Evolutionary conservation across 2,113 vertebrate genomes (phyloP).

Genomic region (Peromyscus californicus): DNA sequence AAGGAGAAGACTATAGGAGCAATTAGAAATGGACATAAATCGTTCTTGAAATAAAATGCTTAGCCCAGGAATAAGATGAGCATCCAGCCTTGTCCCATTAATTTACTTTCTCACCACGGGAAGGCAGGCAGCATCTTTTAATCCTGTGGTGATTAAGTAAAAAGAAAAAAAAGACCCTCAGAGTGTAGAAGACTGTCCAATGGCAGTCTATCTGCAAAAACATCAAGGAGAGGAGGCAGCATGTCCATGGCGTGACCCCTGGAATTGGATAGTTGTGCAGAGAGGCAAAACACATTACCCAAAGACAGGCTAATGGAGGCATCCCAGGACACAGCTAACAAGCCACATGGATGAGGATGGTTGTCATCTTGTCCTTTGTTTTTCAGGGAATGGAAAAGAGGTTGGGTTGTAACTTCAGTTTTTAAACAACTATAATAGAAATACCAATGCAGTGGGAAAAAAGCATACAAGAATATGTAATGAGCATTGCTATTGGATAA

Average conservation of each 20-base stretch:
- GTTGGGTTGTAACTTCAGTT: neutral
- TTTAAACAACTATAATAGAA: neutral
- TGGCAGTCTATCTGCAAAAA: neutral
- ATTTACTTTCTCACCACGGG: slow-evolving; percentile 22
- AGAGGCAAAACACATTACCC: neutral
- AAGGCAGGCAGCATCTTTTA: slow-evolving; percentile 63
- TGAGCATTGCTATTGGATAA: neutral
- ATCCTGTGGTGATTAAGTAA: slow-evolving; percentile 37
- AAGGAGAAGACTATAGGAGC: slow-evolving; percentile 68
- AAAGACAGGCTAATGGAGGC: neutral
- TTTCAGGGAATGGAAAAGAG: neutral
- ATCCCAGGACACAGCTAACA: neutral
- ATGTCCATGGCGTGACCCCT: neutral
- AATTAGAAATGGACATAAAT: slow-evolving; percentile 61
- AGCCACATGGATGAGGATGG: neutral
- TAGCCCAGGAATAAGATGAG: slow-evolving; percentile 51
- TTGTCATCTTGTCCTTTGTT: neutral
- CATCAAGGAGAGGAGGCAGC: neutral
- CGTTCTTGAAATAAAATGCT: slow-evolving; percentile 57
- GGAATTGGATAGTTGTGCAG: slow-evolving; percentile 12
- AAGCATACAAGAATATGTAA: neutral
- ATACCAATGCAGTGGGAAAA: neutral
- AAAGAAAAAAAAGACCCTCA: slow-evolving; percentile 20
- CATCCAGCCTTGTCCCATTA: neutral
- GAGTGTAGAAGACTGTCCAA: slow-evolving; percentile 35